Evolutionary conservation across 2,888 invertebrate species (phyloP), one percentile per base, ranked within the genome.

Genomic region (Drymonia ruficornis): DNA sequence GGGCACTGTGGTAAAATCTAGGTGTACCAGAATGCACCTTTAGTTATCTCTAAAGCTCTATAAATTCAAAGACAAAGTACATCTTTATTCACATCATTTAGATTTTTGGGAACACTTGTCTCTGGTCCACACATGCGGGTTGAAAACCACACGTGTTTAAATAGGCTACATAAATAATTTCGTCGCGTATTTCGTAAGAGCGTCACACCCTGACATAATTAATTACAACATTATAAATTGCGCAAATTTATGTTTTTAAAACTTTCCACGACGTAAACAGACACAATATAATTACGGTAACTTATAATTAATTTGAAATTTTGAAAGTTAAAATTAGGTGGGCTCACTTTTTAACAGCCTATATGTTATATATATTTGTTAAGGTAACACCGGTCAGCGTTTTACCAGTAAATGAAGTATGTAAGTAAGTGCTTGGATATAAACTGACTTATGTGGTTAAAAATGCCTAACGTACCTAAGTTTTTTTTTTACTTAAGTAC

Each of bases 251-350:
- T 16, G 29, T 46, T 46, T 42, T 46, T 29, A 46, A 44, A 46
- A 46, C 46, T 46, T 46, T 29, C 3, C 29, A 15, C n/a, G 1
- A 8, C 46, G 29, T 52, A 43, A 45, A 43, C 49, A 9, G 15
- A 43, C 13, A 55, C 44, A 56, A 57, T 58, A 52, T 45, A 56
- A 65, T 59, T 65, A 48, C 15, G 40, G 36, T 53, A 72, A 70
- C 56, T 65, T 70, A 70, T 62, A 72, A 70, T 71, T 59, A 67
- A 63, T 57, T 72, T 61, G 46, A 18, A 62, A 70, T 63, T 65
- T 72, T 62, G 48, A 23, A 63, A 70, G 61, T 63, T 50, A 46
- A 42, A 46, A 47, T 54, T 46, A n/a, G 40, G 46, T 12, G 28
- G 16, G 16, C 16, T 16, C 16, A 16, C 40, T 40, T 40, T 40